Conservation (phyloP, 2,113 vertebrate species). For the Eubucco bourcierii region DNA sequence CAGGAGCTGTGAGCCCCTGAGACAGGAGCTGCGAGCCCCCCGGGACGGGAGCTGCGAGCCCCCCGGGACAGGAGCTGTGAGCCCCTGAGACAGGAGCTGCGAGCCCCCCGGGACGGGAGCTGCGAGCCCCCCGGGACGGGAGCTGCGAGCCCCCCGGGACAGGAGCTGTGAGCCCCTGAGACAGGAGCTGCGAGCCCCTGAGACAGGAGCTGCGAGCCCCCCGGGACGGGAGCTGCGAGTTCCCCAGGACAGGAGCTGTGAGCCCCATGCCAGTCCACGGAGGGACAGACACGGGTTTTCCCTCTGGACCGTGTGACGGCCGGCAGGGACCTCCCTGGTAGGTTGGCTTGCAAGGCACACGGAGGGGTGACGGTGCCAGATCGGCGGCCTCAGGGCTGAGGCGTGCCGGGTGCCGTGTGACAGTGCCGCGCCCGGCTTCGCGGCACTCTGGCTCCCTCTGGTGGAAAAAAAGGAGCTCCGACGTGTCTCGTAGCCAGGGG, state of each 20-base stretch:
- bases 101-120: too few relatives aligned
- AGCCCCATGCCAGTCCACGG: fast-evolving
- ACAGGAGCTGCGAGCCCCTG: background rate
- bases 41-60: too few relatives aligned
- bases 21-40: background rate
- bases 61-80: too few relatives aligned
- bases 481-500: background rate
- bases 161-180: too few relatives aligned
- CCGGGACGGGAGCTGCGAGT: background rate
- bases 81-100: too few relatives aligned
- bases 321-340: background rate
- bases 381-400: background rate
- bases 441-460: constrained; percentile 48
- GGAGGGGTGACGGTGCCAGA: background rate
- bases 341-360: background rate
- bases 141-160: background rate
- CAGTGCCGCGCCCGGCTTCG: background rate
- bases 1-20: too few relatives aligned
- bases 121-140: fast-evolving
- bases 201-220: background rate
- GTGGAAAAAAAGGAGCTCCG: background rate
- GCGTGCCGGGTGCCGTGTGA: fast-evolving
- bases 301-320: fast-evolving
- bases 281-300: fast-evolving
- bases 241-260: background rate